Base-by-base conservation (phyloP, 92 coral and sea anemone genomes). In the Umimayanthus kanabou region DNA sequence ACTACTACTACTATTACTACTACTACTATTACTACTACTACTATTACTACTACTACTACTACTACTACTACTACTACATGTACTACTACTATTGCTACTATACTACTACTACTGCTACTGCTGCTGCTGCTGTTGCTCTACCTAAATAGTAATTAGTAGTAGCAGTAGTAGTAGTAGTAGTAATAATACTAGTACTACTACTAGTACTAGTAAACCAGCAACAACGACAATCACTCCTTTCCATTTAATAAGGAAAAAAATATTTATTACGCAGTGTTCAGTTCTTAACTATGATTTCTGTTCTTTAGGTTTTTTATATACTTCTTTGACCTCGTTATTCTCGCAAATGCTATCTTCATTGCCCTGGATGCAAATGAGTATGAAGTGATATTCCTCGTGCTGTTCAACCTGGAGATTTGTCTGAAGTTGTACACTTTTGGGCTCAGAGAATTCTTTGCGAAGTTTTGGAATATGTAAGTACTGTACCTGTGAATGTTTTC, bases 381-480 rank as follows among this genome's bases (percentile, higher is more conserved):
- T 0, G 99, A 97, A 77, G 92, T 92, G 18, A 79, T 89, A 15
- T 97, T 97, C 90, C 91, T 97, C 29, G 93, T 76, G 42, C 66
- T 97, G n/a, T 97, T 97, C 90, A 97, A 97, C 92, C 26, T 91
- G 80, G 99, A 97, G 84, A 95, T 97, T 20, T 53, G 88, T 40
- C 92, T 97, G 4, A 97, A 97, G 53, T 73, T 97, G 53, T 97
- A 97, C 89, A 97, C 99, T 1, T 91, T 89, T 72, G 97, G 99
- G 22, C 25, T 92, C 88, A 92, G 91, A 89, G 95, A 92, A 39
- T 97, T 97, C 88, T 97, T 97, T 74, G 23, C 91, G 23, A 91
- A 87, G 42, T 97, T 93, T 85, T 97, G 99, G 99, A 97, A 97
- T 72, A 88, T 95, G 99, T 97, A 79, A 91, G 96, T 88, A 33